phyloP scores from a whole-genome alignment of 2,797 vertebrate species.

The Centropyge bicolor region DNA sequence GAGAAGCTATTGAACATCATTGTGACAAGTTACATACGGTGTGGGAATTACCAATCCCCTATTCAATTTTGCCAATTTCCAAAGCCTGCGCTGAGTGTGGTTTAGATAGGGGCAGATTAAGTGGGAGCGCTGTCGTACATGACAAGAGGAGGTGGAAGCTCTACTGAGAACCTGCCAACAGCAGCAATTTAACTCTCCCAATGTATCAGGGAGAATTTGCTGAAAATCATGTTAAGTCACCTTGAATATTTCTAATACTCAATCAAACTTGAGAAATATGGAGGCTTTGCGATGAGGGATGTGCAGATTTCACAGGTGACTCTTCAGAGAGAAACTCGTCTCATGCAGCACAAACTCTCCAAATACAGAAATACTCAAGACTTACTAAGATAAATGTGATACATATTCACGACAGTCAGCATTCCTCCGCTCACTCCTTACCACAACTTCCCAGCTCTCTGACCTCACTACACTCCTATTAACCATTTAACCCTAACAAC shows the following conservation, averaged over 20 bases:
- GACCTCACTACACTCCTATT: not conserved
- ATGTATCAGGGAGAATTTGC: slow-evolving; percentile 1
- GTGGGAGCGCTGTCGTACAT: slow-evolving; percentile 25
- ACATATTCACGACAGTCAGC: not conserved
- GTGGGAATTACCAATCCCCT: slow-evolving; percentile 61
- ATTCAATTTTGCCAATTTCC: slow-evolving; percentile 57
- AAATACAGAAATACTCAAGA: not conserved
- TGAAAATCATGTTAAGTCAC: slow-evolving; percentile 15
- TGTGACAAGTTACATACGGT: slow-evolving; percentile 65
- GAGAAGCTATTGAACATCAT: slow-evolving; percentile 51
- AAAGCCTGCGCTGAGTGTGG: slow-evolving; percentile 52
- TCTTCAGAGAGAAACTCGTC: not conserved
- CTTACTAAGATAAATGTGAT: not conserved
- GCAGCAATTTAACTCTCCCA: slow-evolving; percentile 31
- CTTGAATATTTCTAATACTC: slow-evolving; percentile 38
- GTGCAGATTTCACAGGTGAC: slow-evolving; percentile 29
- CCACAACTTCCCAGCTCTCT: no score
- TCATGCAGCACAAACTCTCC: not conserved
- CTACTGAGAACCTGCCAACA: slow-evolving; percentile 40
- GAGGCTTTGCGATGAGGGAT: not conserved
- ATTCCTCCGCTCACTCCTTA: not conserved
- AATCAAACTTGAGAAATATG: slow-evolving; percentile 9
- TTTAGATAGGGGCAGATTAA: slow-evolving; percentile 52
- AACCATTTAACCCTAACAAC: not conserved
- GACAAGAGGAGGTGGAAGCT: slow-evolving; percentile 33